Base-by-base conservation (phyloP, 2,113 vertebrate species). In the Xerus inauris region DNA sequence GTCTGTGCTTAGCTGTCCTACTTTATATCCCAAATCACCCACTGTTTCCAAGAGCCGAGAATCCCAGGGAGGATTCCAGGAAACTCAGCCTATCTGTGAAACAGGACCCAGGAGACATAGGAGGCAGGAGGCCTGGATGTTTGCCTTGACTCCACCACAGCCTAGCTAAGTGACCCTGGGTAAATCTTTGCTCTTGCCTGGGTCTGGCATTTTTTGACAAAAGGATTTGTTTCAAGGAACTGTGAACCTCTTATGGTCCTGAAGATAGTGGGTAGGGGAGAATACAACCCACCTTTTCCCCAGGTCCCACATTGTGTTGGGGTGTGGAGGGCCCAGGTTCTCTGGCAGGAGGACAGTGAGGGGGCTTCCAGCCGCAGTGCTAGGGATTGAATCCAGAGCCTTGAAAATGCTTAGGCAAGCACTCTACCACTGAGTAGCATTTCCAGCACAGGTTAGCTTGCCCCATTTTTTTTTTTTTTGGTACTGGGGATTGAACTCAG, bases 221-320 rank as follows among this genome's bases (percentile, higher is more conserved):
- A 72, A 5, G 28, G 47, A 65, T 8, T 38, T 54, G 42, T 57
- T 35, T 76, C 4, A 26, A 26, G 42, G 5, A 59, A 24, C 51
- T 82, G 12, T 49, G 76, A 16, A 8, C 24, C 69, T 14, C 69
- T 62, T 26, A 22, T 35, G 47, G 13, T n/a, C 76, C 76, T 96
- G 69, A 24, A 24, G 69, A 38, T 49, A 24, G 38, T 20, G 32
- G 64, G 19, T 22, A 2, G 28, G 24, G 30, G n/a, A 59, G 38
- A 19, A 51, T 57, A 20, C 20, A 40, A 40, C 97, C 97, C 90
- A 99, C 99, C 98, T 98, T 17, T 98, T 98, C 86, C 99, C 99
- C 2, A 98, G 98, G 3, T 99, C 99, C 81, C 98, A 95, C 32
- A 99, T 96, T 6, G 99, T 99, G 96, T 99, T 99, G 1, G 99